A percentile compares a stretch with the other conserved stretches of the same genome.
Conservation (phyloP, 2,888 invertebrate species). For the Drosophila austrosaltans region DNA sequence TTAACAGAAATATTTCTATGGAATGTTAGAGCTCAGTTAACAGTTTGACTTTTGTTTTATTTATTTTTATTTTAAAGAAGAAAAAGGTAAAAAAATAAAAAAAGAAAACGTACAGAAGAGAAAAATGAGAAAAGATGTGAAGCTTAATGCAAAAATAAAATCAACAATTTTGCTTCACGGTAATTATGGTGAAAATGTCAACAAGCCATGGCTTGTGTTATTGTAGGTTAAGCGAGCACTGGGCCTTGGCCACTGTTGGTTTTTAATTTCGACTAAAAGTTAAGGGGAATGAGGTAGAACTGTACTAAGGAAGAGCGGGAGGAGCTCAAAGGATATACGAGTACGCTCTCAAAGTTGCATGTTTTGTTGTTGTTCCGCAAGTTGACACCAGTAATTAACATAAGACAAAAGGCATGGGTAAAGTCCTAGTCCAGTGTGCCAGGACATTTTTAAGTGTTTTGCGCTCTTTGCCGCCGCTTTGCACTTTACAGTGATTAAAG, state of each 20-base stretch:
- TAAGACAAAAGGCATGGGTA: constrained; percentile 69
- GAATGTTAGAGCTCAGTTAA: background rate
- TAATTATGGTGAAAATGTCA: constrained; percentile 78
- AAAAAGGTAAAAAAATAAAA: constrained; percentile 12
- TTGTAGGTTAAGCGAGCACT: constrained; percentile 70
- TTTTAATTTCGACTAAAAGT: constrained; percentile 72
- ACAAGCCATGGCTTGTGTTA: constrained; percentile 67
- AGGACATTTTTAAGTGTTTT: constrained; percentile 60
- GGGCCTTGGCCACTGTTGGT: constrained; percentile 76
- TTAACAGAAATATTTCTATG: background rate
- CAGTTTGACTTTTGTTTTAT: background rate
- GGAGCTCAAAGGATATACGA: constrained; percentile 74
- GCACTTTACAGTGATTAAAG: constrained; percentile 77
- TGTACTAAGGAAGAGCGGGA: background rate
- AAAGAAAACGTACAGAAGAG: constrained; percentile 2
- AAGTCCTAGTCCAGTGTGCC: constrained; percentile 30
- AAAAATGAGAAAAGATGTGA: constrained; percentile 31
- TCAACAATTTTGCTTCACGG: constrained; percentile 74
- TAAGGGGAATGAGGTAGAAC: background rate
- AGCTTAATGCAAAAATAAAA: constrained; percentile 71
- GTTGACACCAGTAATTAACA: constrained; percentile 79
- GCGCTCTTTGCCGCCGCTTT: constrained; percentile 67
- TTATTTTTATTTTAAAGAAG: constrained; percentile 25
- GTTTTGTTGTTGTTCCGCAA: constrained; percentile 42
- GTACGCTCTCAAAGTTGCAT: constrained; percentile 70